A percentile compares a stretch with the other conserved stretches of the same genome.
Conservation (phyloP, 2,797 vertebrate species). For the Diglossa cyanea region DNA sequence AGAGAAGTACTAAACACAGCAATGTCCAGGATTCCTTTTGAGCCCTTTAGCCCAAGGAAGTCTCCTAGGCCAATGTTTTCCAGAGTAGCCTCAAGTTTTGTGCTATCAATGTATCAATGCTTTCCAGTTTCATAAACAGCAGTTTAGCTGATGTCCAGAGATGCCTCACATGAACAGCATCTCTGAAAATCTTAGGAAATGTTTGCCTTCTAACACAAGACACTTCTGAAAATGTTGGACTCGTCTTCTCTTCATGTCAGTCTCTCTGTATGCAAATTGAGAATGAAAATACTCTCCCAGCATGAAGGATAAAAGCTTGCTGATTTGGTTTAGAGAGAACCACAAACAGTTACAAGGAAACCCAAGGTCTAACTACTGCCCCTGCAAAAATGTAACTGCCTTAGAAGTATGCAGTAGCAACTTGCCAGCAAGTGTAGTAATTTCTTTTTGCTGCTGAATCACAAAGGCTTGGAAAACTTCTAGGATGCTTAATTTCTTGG, state of each 20-base stretch:
- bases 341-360: background rate
- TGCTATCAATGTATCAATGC: too few species aligned
- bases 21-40: accelerated
- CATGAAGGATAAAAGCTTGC: background rate
- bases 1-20: background rate
- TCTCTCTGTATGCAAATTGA: background rate
- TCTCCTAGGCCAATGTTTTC: background rate
- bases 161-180: background rate
- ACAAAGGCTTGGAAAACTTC: background rate
- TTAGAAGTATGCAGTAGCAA: background rate
- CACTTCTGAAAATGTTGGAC: background rate
- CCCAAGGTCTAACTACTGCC: background rate
- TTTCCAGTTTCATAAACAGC: background rate
- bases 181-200: background rate
- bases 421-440: background rate
- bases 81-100: background rate
- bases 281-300: background rate
- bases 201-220: background rate
- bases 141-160: background rate
- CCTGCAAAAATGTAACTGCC: background rate
- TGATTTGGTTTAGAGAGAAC: background rate
- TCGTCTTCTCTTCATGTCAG: background rate
- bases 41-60: background rate
- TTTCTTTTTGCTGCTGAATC: background rate
- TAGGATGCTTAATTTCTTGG: background rate